A percentile compares a stretch with the other conserved stretches of the same genome.
Evolutionary conservation across 2,888 invertebrate genomes (phyloP).

Genomic region (Protula sp.): DNA sequence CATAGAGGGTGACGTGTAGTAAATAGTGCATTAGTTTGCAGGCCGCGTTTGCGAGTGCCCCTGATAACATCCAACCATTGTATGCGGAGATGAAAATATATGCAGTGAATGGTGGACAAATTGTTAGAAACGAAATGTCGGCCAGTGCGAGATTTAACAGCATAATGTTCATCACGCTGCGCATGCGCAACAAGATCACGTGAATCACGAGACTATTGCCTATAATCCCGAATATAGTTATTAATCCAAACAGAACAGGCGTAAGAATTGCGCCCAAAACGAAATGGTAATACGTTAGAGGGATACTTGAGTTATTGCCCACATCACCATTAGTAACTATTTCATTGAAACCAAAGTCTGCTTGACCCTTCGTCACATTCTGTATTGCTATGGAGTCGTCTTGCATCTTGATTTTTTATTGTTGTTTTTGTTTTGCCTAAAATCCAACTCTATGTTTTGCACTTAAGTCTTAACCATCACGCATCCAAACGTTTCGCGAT

Average conservation of each 20-base stretch:
- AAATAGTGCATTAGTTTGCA: slow-evolving; percentile 85
- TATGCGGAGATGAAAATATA: slow-evolving; percentile 60
- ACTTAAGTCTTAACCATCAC: no score
- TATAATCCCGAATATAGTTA: slow-evolving; percentile 39
- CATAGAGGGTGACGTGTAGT: slow-evolving; percentile 83
- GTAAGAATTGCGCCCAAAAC: neutral
- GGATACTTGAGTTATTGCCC: no score
- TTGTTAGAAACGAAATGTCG: slow-evolving; percentile 79
- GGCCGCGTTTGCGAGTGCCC: slow-evolving; percentile 76
- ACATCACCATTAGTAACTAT: no score
- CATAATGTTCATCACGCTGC: slow-evolving; percentile 77
- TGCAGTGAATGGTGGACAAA: slow-evolving; percentile 86
- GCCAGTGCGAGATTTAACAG: slow-evolving; percentile 83
- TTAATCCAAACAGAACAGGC: neutral
- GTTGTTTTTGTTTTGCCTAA: no score
- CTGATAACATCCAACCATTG: slow-evolving; percentile 90
- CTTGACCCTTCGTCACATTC: no score
- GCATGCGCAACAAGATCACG: slow-evolving; percentile 82
- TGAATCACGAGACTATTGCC: slow-evolving; percentile 81
- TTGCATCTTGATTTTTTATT: no score
- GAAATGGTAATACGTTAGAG: no score
- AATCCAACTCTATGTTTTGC: no score
- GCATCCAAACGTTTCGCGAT: no score
- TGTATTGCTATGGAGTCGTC: no score
- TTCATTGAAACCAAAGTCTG: no score